These are phyloP conservation scores for Lepus townsendii DNA, from an alignment of 2,797 vertebrate species.

Conservation along the genomic window DNA sequence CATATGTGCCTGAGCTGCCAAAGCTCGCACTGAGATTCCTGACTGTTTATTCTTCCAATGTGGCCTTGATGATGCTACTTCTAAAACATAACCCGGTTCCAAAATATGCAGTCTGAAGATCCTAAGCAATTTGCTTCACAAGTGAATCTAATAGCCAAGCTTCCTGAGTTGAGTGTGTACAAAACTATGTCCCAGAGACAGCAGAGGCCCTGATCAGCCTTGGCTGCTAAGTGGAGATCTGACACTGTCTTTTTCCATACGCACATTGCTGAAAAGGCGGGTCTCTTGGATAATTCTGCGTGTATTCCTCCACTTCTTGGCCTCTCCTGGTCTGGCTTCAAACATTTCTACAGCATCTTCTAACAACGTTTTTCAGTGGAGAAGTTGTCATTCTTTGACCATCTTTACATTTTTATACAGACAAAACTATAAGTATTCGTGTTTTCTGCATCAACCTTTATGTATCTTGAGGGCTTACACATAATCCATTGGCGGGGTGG, in stretches of 20 bases:
- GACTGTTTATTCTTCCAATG: constrained; percentile 95
- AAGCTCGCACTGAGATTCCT: constrained; percentile 96
- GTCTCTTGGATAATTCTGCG: constrained; percentile 91
- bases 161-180: constrained; percentile 92
- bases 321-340: constrained; percentile 90
- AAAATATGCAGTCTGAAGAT: constrained; percentile 94
- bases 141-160: constrained; percentile 91
- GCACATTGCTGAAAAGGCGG: constrained; percentile 93
- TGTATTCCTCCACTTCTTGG: constrained; percentile 92
- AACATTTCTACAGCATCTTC: constrained; percentile 94
- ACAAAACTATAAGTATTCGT: constrained; percentile 94
- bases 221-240: constrained; percentile 96
- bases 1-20: constrained; percentile 92
- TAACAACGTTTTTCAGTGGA: constrained; percentile 91
- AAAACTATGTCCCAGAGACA: constrained; percentile 93
- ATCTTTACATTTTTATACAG: constrained; percentile 94
- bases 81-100: constrained; percentile 95
- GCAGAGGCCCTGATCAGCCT: constrained; percentile 95
- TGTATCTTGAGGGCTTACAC: constrained; percentile 95
- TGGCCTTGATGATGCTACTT: constrained; percentile 91
- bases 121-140: constrained; percentile 90
- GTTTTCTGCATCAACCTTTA: constrained; percentile 95
- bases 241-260: constrained; percentile 93
- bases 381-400: constrained; percentile 94
- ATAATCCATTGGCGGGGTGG: constrained; percentile 93